These are phyloP conservation scores for Chrysina gloriosa DNA, from an alignment of 2,888 invertebrate genomes.

Conservation along the genomic window DNA sequence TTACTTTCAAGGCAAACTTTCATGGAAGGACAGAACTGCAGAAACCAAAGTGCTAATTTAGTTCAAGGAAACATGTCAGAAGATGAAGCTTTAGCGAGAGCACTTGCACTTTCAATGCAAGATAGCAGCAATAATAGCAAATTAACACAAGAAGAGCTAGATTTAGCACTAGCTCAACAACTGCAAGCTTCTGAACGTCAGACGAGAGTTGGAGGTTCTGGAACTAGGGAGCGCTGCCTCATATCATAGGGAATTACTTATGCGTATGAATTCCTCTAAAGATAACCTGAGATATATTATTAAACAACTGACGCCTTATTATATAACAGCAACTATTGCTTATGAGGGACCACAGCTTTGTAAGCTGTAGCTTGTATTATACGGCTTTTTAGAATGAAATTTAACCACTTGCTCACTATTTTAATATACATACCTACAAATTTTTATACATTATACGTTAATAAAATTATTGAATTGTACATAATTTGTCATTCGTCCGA, in stretches of 20 bases:
- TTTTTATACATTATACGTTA: conserved; percentile 15
- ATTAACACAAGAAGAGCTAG: conserved; percentile 61
- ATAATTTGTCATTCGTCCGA: neutral
- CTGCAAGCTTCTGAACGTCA: conserved; percentile 58
- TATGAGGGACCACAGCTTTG: conserved; percentile 28
- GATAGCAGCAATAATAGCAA: conserved; percentile 63
- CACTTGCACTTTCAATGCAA: conserved; percentile 81
- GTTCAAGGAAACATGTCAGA: conserved; percentile 70
- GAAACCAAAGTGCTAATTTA: conserved; percentile 49
- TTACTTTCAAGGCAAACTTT: neutral
- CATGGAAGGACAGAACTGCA: conserved; percentile 59
- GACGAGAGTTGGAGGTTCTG: conserved; percentile 51
- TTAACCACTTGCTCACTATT: conserved; percentile 16
- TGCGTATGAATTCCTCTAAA: conserved; percentile 7
- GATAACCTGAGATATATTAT: neutral
- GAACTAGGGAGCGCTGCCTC: conserved; percentile 63
- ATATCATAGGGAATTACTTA: conserved; percentile 59
- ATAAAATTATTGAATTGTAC: conserved; percentile 13
- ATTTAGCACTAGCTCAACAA: conserved; percentile 68
- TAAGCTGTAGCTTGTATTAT: neutral
- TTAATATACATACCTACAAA: conserved; percentile 13
- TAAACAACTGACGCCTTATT: conserved; percentile 4
- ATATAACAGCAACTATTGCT: conserved; percentile 14
- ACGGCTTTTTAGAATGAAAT: conserved; percentile 4
- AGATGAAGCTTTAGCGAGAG: conserved; percentile 91